Conservation (phyloP, 2,113 vertebrate genomes). For the Xenus cinereus region DNA sequence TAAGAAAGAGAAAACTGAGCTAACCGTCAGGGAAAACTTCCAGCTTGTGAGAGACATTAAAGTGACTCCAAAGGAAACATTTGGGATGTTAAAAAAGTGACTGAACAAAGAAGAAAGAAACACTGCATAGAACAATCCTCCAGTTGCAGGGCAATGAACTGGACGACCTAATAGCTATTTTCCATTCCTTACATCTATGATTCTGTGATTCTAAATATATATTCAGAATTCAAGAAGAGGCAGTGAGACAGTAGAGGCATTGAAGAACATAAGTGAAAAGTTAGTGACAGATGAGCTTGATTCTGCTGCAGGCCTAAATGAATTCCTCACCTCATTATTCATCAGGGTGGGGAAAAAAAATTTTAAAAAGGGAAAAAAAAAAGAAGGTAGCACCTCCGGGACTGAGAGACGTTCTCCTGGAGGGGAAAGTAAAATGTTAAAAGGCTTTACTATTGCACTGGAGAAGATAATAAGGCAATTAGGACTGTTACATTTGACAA, state of each 20-base stretch:
- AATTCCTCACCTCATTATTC: slow-evolving; percentile 58
- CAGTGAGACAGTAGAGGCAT: background rate
- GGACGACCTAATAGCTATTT: slow-evolving; percentile 13
- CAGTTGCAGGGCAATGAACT: slow-evolving; percentile 18
- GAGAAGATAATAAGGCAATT: slow-evolving; percentile 70
- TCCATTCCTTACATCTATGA: slow-evolving; percentile 13
- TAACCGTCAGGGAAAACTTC: background rate
- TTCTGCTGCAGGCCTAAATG: slow-evolving; percentile 51
- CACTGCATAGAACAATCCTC: background rate
- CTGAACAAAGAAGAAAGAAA: background rate
- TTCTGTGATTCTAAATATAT: slow-evolving; percentile 50
- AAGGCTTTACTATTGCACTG: slow-evolving; percentile 51
- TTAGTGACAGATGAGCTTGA: slow-evolving; percentile 48
- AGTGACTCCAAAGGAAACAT: slow-evolving; percentile 30
- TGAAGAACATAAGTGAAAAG: slow-evolving; percentile 33
- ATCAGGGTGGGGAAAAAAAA: background rate
- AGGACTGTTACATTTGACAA: slow-evolving; percentile 59
- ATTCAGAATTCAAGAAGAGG: slow-evolving; percentile 12
- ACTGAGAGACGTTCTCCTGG: slow-evolving; percentile 47
- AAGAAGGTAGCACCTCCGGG: background rate
- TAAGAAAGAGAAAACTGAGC: background rate
- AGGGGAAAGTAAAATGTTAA: slow-evolving; percentile 67
- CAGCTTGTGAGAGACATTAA: background rate
- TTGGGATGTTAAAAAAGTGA: background rate
- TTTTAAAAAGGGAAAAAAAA: background rate